Percentiles rank a stretch among this genome's conserved stretches.
Evolutionary conservation across 2,113 vertebrate species (phyloP).

Genomic region (Paratilapia polleni): DNA sequence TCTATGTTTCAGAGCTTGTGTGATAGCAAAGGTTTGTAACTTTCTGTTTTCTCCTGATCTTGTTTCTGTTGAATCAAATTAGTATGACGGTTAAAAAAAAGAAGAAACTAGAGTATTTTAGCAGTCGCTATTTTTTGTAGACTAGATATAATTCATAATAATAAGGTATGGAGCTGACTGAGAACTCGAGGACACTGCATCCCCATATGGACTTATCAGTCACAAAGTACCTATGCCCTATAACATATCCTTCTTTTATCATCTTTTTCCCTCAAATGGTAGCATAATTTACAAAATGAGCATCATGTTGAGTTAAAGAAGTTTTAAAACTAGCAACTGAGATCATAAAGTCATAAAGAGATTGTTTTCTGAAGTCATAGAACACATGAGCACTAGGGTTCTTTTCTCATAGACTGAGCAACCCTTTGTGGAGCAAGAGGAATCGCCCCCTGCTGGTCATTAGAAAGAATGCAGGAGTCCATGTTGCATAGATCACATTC

Average conservation of each 20-base stretch:
- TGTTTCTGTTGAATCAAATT: neutral
- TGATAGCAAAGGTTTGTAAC: neutral
- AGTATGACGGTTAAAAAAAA: neutral
- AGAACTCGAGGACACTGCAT: neutral
- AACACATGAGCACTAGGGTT: neutral
- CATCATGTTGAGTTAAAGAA: neutral
- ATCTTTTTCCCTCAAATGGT: neutral
- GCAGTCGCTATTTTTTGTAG: neutral
- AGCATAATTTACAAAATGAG: neutral
- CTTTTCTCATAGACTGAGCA: neutral
- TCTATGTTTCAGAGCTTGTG: neutral
- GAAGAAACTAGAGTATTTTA: neutral
- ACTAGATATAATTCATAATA: neutral
- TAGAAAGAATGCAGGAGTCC: neutral
- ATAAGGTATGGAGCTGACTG: neutral
- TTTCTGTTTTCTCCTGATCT: neutral
- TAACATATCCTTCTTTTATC: neutral
- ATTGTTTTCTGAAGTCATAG: neutral
- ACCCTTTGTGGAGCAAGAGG: neutral
- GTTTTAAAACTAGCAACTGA: neutral
- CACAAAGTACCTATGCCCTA: neutral
- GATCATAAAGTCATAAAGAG: neutral
- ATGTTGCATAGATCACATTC: neutral
- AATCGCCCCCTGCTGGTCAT: neutral
- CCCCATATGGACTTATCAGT: neutral